Base-by-base conservation (phyloP, 2,888 invertebrate species). In the Acanthoscelides obtectus region DNA sequence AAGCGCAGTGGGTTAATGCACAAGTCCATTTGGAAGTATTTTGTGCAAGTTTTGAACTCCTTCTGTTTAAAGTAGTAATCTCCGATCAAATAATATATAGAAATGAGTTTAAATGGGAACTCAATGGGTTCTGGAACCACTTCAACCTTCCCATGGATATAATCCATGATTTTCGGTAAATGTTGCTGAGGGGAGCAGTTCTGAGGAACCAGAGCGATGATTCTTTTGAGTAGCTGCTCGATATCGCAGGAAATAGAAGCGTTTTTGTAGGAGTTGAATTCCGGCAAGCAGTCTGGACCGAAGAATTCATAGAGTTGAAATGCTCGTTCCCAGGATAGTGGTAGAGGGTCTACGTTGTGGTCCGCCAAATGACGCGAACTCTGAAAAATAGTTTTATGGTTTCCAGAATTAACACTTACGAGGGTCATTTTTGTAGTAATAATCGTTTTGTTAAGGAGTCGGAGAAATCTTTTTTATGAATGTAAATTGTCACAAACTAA, bases 51-150 rank as follows among this genome's bases (percentile, higher is more conserved):
- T 25, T 86, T 86, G 77, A 89, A 90, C 77, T 96, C 95, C 78
- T 92, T 91, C 81, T 91, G 94, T 85, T 98, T 98, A 81, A 97
- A 96, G 85, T 96, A 93, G 85, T 93, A 95, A 86, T 98, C 98
- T 0, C 93, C 98, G 22, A 98, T 86, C n/a, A 98, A 87, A 83
- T 96, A 98, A 84, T 94, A 98, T 72, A 96, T 90, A 70, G 93
- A 92, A 64, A 90, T 89, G 80, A 84, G 81, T 81, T 84, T 84
- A 25, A 79, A 75, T 19, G 86, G 84, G 74, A 86, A 86, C 0
- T 81, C 80, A 6, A 85, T 79, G 4, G 82, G 76, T 71, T 80
- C 78, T 2, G 84, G 83, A 68, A 84, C 73, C 22, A 73, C 75
- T 12, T 78, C 79, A 0, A 72, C 75, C 69, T 78, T 78, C 1